These are phyloP conservation scores for Acanthiza pusilla DNA, from an alignment of 2,797 vertebrate genomes.

Conservation along the genomic window DNA sequence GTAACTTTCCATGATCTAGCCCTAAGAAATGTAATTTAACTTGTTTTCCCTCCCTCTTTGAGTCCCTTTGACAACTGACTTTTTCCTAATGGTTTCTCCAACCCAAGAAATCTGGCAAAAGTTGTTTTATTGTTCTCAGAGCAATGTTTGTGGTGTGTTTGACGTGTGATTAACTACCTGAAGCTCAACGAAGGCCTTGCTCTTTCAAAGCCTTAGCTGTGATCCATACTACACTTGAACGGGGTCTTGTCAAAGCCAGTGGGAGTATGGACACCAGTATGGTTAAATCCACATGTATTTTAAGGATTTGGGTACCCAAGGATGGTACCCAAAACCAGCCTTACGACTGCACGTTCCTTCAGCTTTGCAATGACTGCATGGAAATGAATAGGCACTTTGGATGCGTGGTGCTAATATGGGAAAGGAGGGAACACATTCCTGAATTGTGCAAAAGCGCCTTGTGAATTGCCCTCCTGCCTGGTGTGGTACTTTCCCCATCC, in stretches of 20 bases:
- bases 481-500: background rate
- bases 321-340: background rate
- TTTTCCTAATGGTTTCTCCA: conserved; percentile 51
- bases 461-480: background rate
- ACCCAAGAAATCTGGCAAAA: conserved; percentile 38
- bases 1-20: conserved; percentile 46
- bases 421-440: background rate
- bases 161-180: conserved; percentile 9
- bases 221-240: conserved; percentile 12
- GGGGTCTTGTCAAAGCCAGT: background rate
- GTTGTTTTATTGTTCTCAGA: conserved; percentile 30
- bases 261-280: background rate
- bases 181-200: background rate
- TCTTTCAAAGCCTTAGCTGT: background rate
- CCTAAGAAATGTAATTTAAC: conserved; percentile 30
- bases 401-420: background rate
- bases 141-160: background rate
- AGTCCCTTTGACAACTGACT: conserved; percentile 5
- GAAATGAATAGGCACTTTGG: background rate
- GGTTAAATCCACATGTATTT: background rate
- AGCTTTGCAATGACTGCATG: conserved; percentile 52
- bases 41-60: background rate
- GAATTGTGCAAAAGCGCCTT: background rate
- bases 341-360: background rate
- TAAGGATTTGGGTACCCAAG: conserved; percentile 5